Conservation (phyloP, 2,113 vertebrate genomes). For the Zapus hudsonius region DNA sequence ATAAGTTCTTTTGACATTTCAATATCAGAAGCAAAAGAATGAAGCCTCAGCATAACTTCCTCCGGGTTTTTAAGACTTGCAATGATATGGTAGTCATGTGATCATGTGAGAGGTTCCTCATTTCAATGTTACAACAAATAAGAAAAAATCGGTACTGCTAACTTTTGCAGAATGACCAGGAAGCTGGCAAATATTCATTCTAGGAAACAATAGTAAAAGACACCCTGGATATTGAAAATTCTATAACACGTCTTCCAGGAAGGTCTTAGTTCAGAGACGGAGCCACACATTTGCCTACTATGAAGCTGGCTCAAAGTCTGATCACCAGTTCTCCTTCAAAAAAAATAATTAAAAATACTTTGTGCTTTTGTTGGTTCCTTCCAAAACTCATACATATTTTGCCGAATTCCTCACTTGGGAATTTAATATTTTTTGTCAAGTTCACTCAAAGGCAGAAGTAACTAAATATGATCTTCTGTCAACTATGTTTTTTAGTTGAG, state of each 20-base stretch:
- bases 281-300: too few species aligned
- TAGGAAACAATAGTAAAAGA: conserved; percentile 70
- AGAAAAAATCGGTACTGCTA: conserved; percentile 67
- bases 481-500: too few species aligned
- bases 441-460: too few species aligned
- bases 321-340: too few species aligned
- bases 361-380: too few species aligned
- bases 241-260: conserved; percentile 69
- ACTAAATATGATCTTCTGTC: too few species aligned
- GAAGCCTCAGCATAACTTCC: not conserved
- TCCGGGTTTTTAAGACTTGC: not conserved
- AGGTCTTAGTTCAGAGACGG: too few species aligned
- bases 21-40: not conserved
- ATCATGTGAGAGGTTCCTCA: not conserved
- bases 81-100: not conserved
- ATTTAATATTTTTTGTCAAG: too few species aligned
- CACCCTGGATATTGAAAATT: conserved; percentile 53
- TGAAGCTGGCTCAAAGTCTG: too few species aligned
- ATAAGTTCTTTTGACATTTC: not conserved
- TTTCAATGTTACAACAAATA: conserved; percentile 50
- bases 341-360: too few species aligned
- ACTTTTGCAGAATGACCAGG: conserved; percentile 69
- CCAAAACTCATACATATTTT: too few species aligned
- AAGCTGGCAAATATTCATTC: conserved; percentile 61
- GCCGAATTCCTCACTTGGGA: too few species aligned